Percentiles rank a stretch among this genome's conserved stretches.
phyloP scores from a whole-genome alignment of 2,888 invertebrate genomes.

The Cataglyphis rosenhaueri region DNA sequence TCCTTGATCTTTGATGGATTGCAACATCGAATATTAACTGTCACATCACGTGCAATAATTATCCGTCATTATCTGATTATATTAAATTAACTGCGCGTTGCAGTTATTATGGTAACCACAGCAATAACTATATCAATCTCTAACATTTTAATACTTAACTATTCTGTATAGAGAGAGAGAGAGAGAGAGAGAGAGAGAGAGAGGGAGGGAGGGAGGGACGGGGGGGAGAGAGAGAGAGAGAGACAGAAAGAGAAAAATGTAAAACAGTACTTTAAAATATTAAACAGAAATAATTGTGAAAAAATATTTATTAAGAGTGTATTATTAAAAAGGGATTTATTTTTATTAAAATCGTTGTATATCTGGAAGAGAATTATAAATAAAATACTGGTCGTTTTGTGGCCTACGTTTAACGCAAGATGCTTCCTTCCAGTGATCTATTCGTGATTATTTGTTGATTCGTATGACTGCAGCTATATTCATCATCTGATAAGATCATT shows the following conservation, averaged over 20 bases:
- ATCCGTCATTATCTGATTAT: conserved; percentile 5
- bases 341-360: conserved; percentile 49
- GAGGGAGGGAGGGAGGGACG: neutral
- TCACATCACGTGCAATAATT: conserved; percentile 13
- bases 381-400: conserved; percentile 19
- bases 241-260: neutral
- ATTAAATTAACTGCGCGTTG: neutral
- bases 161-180: neutral
- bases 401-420: conserved; percentile 33
- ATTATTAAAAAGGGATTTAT: conserved; percentile 35
- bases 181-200: too few species aligned
- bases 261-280: neutral
- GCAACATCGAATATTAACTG: conserved; percentile 13
- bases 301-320: conserved; percentile 27
- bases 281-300: conserved; percentile 1
- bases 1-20: neutral
- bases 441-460: conserved; percentile 45
- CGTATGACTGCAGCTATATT: conserved; percentile 18
- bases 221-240: neutral
- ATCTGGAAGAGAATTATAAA: conserved; percentile 37
- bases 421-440: conserved; percentile 33
- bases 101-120: conserved; percentile 38
- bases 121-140: conserved; percentile 13
- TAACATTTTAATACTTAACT: conserved; percentile 16
- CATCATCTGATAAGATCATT: conserved; percentile 25